Percentiles rank a stretch among this genome's conserved stretches.
Conservation (phyloP, 2,113 vertebrate genomes). For the Hippocampus zosterae region DNA sequence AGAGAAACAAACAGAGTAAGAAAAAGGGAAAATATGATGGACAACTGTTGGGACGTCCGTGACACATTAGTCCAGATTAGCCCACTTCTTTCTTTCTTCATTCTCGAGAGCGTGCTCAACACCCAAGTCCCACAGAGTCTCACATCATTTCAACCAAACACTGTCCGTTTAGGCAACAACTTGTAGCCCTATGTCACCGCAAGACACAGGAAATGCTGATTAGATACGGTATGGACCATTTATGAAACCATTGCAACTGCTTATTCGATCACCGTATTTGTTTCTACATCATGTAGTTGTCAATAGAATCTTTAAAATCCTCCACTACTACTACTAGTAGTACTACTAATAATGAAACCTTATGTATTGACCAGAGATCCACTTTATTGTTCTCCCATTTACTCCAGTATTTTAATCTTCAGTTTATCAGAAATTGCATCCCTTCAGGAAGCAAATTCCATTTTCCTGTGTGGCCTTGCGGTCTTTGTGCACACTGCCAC, state of each 20-base stretch:
- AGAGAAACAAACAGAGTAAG: too few relatives aligned
- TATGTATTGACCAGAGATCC: too few relatives aligned
- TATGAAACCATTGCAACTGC: not conserved
- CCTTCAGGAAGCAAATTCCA: not conserved
- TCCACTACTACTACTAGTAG: too few relatives aligned
- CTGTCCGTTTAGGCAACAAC: not conserved
- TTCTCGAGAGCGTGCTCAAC: not conserved
- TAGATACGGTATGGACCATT: not conserved
- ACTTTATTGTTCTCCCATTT: too few relatives aligned
- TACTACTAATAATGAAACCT: too few relatives aligned
- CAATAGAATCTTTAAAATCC: too few relatives aligned
- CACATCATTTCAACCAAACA: not conserved
- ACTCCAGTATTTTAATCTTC: not conserved
- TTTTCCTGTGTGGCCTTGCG: not conserved
- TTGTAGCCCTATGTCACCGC: not conserved
- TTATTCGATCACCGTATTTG: not conserved
- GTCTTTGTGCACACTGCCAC: slow-evolving; percentile 6
- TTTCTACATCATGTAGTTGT: not conserved
- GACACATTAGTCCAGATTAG: not conserved
- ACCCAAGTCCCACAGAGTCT: not conserved
- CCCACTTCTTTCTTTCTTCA: not conserved
- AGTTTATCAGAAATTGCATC: not conserved
- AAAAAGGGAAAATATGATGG: not conserved
- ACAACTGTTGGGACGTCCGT: not conserved
- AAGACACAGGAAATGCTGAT: not conserved